Evolutionary conservation across 2,888 invertebrate species (phyloP), one percentile per base, ranked within the genome.

Genomic region (Anagyrus pseudococci): DNA sequence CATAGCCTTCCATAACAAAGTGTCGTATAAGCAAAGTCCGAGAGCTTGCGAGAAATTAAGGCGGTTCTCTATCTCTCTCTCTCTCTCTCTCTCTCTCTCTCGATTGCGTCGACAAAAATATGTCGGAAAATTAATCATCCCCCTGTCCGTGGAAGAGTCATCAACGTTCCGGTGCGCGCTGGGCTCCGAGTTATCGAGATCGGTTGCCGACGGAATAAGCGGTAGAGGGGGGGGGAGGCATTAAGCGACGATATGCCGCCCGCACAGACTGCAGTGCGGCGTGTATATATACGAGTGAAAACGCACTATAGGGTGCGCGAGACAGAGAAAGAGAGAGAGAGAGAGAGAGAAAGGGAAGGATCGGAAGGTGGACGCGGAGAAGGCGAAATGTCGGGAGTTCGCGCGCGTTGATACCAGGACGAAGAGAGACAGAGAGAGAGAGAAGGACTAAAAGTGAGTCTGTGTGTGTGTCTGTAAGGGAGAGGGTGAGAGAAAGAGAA

Each of bases 331-430:
- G 48, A 43, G 55, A 55, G 55, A 41, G 58, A 52, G 60, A 44
- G 54, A 29, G 23, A 22, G 64, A 33, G 46, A 53, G 17, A 22
- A 44, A 43, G 55, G 54, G 55, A 41, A 56, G 52, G 60, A 44
- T n/a, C n/a, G 33, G 54, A 29, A 19, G 48, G n/a, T 15, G 47
- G 19, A 33, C 29, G 20, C 25, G 48, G n/a, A 15, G 47, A 15
- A 33, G 33, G 20, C 25, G 15, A 19, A 46, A 13, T 23, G 47
- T 37, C 47, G 25, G 19, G 47, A 46, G 37, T 57, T 26, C 37
- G 22, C 41, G 63, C 58, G 50, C 29, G 29, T 53, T 62, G 67
- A 56, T 62, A 47, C 50, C 48, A 26, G 50, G n/a, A 53, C 25
- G 33, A 58, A 44, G 58, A 48, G 50, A 48, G 25, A 40, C 41